Base-by-base conservation (phyloP, 2,888 invertebrate genomes). In the Philonicus albiceps region DNA sequence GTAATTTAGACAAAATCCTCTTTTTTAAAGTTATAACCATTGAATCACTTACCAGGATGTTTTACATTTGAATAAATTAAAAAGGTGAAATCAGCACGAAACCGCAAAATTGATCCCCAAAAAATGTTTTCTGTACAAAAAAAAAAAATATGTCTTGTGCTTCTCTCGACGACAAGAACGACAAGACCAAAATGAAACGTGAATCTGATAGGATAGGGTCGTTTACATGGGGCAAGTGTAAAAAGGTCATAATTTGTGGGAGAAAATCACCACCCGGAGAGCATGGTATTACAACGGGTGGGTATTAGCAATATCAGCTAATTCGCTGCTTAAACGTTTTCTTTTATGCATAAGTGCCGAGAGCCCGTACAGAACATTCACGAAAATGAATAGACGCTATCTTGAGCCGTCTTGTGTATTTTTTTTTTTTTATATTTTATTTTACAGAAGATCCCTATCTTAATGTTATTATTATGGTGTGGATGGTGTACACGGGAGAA, bases 391-490 rank as follows among this genome's bases (percentile, higher is more conserved):
- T 81, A 27, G 81, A 81, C 31, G 31, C 34, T 81, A 81, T 81
- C 81, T 81, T 13, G 64, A 3, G 22, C 43, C 27, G n/a, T 80
- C 43, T 30, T 81, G 31, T 55, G 43, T 55, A 34, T 55, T n/a
- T n/a, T n/a, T n/a, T n/a, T n/a, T n/a, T n/a, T n/a, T n/a, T n/a
- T n/a, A n/a, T n/a, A n/a, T n/a, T n/a, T n/a, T n/a, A n/a, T n/a
- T 80, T 49, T 78, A 81, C 31, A 55, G 81, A 19, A 53, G 55
- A 81, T 81, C 55, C 2, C 64, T 81, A 81, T 81, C 81, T 81
- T 34, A 81, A 81, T 64, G 81, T 81, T 81, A 81, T 81, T 81
- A 81, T 81, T 81, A 81, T 81, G 55, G 81, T 19, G 16, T 55
- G 34, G 80, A 80, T 80, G 53, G 64, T 31, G 55, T 55, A 43